Evolutionary conservation across 2,888 invertebrate species (phyloP).

Genomic region (Cephalotes varians): DNA sequence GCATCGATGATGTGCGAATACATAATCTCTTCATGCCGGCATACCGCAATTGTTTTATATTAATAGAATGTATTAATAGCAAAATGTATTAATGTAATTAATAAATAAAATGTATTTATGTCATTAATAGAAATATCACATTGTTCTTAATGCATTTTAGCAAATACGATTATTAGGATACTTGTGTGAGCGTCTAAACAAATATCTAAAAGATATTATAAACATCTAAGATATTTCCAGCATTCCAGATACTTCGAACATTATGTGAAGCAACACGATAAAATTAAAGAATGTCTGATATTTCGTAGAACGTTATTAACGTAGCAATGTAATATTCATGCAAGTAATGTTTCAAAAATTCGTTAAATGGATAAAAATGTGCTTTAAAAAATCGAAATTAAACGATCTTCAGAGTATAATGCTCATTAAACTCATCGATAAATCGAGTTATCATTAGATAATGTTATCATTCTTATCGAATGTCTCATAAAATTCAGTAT

Average conservation of each 20-base stretch:
- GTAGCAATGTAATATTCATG: neutral
- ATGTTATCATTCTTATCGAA: constrained; percentile 24
- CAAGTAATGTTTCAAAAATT: neutral
- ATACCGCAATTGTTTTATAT: neutral
- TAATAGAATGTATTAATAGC: neutral
- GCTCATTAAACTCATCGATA: neutral
- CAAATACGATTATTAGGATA: neutral
- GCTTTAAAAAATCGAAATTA: neutral
- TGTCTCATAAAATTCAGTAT: neutral
- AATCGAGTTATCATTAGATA: constrained; percentile 16
- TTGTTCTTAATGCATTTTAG: neutral
- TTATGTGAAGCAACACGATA: neutral
- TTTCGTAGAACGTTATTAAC: neutral
- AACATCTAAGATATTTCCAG: neutral
- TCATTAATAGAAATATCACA: neutral
- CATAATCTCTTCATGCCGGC: neutral
- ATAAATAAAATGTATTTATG: too few species aligned
- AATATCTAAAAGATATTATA: neutral
- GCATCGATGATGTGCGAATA: neutral
- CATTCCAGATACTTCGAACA: too few species aligned
- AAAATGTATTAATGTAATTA: too few species aligned
- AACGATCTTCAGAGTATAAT: neutral
- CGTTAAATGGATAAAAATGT: neutral
- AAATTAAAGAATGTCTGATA: neutral
- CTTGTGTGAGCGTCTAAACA: neutral